phyloP scores from a whole-genome alignment of 2,113 vertebrate genomes.

The Solea solea region DNA sequence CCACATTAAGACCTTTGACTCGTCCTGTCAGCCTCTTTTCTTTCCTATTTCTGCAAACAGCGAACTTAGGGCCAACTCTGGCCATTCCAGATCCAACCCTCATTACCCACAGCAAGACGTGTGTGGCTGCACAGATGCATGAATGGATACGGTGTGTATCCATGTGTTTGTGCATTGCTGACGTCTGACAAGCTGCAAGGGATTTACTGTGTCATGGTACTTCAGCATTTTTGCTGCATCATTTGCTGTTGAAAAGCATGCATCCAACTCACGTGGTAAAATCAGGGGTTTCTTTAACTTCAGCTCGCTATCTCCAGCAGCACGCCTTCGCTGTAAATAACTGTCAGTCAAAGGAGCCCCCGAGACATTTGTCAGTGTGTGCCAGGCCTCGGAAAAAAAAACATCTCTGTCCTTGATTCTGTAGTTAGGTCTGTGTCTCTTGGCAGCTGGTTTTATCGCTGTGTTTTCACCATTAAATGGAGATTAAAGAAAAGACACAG shows the following conservation, averaged over 20 bases:
- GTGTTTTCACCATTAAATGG: slow-evolving; percentile 54
- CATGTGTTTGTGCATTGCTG: background rate
- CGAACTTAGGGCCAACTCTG: background rate
- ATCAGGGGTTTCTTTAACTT: background rate
- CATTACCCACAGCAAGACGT: background rate
- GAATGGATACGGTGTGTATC: background rate
- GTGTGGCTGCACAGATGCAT: slow-evolving; percentile 3
- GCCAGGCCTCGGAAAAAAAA: slow-evolving; percentile 35
- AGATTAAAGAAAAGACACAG: slow-evolving; percentile 54
- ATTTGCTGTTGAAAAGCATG: background rate
- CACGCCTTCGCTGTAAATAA: background rate
- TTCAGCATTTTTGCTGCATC: slow-evolving; percentile 2
- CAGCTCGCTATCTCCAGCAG: slow-evolving; percentile 1
- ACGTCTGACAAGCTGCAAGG: background rate
- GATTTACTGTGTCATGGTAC: background rate
- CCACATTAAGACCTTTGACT: slow-evolving; percentile 29
- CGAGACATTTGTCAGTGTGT: slow-evolving; percentile 30
- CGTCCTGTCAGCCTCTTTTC: slow-evolving; percentile 2
- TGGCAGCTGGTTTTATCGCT: slow-evolving; percentile 44
- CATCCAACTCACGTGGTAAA: background rate
- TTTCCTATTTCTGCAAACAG: background rate
- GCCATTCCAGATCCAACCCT: slow-evolving; percentile 8
- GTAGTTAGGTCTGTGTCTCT: slow-evolving; percentile 33
- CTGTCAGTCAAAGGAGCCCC: slow-evolving; percentile 19
- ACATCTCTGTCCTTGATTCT: slow-evolving; percentile 46